Base-by-base conservation (phyloP, 2,113 vertebrate genomes). In the Anguilla rostrata region DNA sequence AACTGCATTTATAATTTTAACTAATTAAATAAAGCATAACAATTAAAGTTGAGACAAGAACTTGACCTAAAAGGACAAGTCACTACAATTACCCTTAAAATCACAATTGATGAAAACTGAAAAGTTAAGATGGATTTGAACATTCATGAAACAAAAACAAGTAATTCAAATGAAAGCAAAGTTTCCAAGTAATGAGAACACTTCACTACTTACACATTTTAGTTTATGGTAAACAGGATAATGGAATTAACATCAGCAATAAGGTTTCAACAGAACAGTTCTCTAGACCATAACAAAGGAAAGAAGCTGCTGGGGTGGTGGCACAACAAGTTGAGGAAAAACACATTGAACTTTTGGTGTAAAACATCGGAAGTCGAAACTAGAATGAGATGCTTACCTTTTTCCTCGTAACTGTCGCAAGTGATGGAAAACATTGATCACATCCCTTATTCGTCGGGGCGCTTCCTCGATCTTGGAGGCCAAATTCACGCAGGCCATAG, bases 391-490 rank as follows among this genome's bases (percentile, higher is more conserved):
- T 88, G 92, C 97, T 97, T 98, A 99, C 98, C 97, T 98, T 97
- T 99, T 99, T 85, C 95, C 97, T 96, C 98, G 95, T 9, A 98
- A 93, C 95, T 99, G 98, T 43, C 97, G 95, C 39, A 99, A 93
- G 1, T 99, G 97, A 66, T 99, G 98, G 87, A 99, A 99, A 86
- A 99, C 98, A 39, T 99, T 99, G 93, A 99, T 99, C 94, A 99
- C 98, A 18, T 99, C 98, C 94, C 98, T 96, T 95, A 99, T 97
- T 85, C 98, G 96, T 26, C 98, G 95, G 0, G 98, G 98, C 0
- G 98, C 98, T 96, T 99, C 98, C 94, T 99, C 98, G 0, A 99
- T 99, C 95, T 99, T 99, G 86, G 98, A 99, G 1, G 98, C 98
- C 90, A 99, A 94, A 95, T 99, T 98, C 92, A 99, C 96, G 91